Conservation (phyloP, 35 echinoderm and acorn worm species). For the Anneissia japonica region DNA sequence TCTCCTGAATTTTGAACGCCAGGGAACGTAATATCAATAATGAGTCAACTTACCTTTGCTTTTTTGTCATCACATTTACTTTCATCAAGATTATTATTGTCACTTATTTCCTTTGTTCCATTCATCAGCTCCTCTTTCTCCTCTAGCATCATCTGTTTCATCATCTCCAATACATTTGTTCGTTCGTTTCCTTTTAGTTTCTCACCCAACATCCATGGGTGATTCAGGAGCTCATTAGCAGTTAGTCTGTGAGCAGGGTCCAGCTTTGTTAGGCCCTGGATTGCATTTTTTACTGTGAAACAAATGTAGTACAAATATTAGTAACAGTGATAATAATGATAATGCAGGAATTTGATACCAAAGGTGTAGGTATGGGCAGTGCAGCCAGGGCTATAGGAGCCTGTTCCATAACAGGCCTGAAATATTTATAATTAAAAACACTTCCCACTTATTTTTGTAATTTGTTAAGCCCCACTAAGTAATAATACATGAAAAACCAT, state of each 20-base stretch:
- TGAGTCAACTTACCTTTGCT: background rate
- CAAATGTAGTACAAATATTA: constrained; percentile 5
- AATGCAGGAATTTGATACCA: too few species aligned
- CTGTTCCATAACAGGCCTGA: too few species aligned
- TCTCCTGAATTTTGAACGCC: too few species aligned
- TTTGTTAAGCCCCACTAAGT: too few species aligned
- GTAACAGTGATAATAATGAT: too few species aligned
- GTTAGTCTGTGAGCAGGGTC: constrained; percentile 93
- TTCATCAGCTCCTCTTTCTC: constrained; percentile 47
- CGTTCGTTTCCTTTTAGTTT: constrained; percentile 51
- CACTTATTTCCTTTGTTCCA: constrained; percentile 21
- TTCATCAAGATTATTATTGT: background rate
- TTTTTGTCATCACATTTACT: background rate
- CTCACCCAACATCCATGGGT: constrained; percentile 89
- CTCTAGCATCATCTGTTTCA: constrained; percentile 88
- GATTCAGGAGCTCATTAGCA: constrained; percentile 72
- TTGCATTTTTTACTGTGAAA: constrained; percentile 83
- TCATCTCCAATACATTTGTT: constrained; percentile 94
- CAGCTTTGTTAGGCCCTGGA: constrained; percentile 80
- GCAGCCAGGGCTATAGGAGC: too few species aligned
- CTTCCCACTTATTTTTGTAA: too few species aligned
- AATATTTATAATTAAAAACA: too few species aligned
- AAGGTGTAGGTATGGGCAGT: too few species aligned
- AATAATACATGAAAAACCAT: too few species aligned
- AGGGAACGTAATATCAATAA: too few species aligned